These are phyloP conservation scores for Alouatta palliata DNA, from an alignment of 2,113 vertebrate genomes.

Conservation along the genomic window DNA sequence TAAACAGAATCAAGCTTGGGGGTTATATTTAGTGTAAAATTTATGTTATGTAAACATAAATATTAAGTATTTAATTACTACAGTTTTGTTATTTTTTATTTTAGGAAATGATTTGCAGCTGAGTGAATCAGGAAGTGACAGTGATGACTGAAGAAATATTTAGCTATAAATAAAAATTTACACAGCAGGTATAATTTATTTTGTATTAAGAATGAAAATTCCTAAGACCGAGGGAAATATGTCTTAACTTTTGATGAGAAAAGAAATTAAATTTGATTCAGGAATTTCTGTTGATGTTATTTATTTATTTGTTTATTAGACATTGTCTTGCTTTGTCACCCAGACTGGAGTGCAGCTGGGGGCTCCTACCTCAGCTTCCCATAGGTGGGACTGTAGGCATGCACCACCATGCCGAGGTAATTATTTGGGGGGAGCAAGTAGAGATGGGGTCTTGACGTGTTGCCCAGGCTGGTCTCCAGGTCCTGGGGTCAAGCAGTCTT, in stretches of 20 bases:
- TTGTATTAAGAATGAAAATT: slow-evolving; percentile 82
- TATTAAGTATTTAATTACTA: slow-evolving; percentile 35
- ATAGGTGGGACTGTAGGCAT: too few species aligned
- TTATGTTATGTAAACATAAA: slow-evolving; percentile 7
- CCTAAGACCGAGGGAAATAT: slow-evolving; percentile 76
- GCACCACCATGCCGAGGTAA: too few species aligned
- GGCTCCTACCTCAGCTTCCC: too few species aligned
- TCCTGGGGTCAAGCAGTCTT: too few species aligned
- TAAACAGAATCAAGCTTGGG: neutral
- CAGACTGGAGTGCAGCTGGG: too few species aligned
- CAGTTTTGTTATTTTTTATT: slow-evolving; percentile 76
- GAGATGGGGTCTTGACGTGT: too few species aligned
- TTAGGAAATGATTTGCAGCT: slow-evolving; percentile 97
- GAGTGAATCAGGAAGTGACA: slow-evolving; percentile 98
- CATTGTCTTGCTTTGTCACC: too few species aligned
- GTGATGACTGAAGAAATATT: slow-evolving; percentile 89
- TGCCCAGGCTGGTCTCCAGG: too few species aligned
- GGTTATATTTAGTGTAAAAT: neutral
- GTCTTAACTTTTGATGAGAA: slow-evolving; percentile 79
- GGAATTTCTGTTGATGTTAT: slow-evolving; percentile 80
- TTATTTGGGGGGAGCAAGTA: too few species aligned
- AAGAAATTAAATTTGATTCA: slow-evolving; percentile 70
- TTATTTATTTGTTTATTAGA: neutral
- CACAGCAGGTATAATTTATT: slow-evolving; percentile 78
- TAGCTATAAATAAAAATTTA: slow-evolving; percentile 73